A percentile compares a stretch with the other conserved stretches of the same genome.
phyloP scores from a whole-genome alignment of 2,888 invertebrate genomes.

The Cataglyphis altisquamis region DNA sequence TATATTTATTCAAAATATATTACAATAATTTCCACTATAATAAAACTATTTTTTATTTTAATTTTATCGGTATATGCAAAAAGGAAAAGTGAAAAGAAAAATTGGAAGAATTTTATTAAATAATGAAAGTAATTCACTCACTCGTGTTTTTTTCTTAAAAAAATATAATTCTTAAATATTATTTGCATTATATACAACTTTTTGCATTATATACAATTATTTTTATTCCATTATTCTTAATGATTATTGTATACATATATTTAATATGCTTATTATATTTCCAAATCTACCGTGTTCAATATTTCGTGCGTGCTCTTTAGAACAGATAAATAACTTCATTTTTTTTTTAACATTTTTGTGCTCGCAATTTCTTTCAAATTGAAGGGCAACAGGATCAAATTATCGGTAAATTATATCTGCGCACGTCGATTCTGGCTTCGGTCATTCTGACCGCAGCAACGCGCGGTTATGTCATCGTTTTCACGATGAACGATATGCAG shows the following conservation, averaged over 20 bases:
- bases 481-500: conserved; percentile 50
- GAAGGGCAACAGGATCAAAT: conserved; percentile 55
- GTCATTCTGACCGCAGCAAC: conserved; percentile 49
- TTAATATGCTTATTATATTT: not conserved
- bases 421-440: conserved; percentile 16
- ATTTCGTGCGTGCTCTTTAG: not conserved
- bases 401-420: conserved; percentile 61
- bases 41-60: not conserved
- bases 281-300: not conserved
- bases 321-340: not conserved
- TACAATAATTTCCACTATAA: not conserved
- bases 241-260: not conserved
- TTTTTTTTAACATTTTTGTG: not conserved
- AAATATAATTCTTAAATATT: not conserved
- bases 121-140: not conserved
- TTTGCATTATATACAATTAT: not conserved
- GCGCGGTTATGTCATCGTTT: conserved; percentile 63
- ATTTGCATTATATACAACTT: not conserved
- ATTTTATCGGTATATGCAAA: not conserved
- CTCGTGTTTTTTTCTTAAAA: not conserved
- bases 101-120: not conserved
- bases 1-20: not conserved
- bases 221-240: not conserved
- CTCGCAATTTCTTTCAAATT: not conserved
- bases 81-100: not conserved